These are phyloP conservation scores for Spea bombifrons DNA, from an alignment of 2,113 vertebrate genomes.

Conservation along the genomic window DNA sequence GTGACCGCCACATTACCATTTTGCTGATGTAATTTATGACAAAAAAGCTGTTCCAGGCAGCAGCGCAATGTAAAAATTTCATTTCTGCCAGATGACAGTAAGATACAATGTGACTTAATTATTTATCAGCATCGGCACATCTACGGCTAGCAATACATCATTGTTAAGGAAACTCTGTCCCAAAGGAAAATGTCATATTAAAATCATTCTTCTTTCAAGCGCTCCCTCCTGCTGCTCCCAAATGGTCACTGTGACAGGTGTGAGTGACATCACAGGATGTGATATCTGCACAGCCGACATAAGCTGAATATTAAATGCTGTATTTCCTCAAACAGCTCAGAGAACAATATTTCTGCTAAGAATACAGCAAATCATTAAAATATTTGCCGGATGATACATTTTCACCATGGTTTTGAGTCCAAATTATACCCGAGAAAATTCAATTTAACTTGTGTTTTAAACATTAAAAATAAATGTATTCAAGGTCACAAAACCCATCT, in stretches of 20 bases:
- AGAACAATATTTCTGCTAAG: neutral
- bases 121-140: conserved; percentile 30
- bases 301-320: neutral
- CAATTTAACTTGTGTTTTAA: too few species aligned
- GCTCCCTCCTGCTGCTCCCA: conserved; percentile 4
- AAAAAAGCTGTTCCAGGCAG: neutral
- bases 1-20: too few species aligned
- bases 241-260: conserved; percentile 14
- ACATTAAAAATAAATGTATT: too few species aligned
- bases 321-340: neutral
- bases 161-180: conserved; percentile 15
- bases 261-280: conserved; percentile 22
- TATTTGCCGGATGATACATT: too few species aligned
- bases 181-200: conserved; percentile 31
- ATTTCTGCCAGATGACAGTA: conserved; percentile 25
- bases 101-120: conserved; percentile 17
- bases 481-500: too few species aligned
- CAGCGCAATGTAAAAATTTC: neutral
- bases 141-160: conserved; percentile 32
- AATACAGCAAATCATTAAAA: too few species aligned
- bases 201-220: conserved; percentile 14
- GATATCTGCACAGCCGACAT: neutral
- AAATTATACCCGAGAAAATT: too few species aligned
- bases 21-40: neutral
- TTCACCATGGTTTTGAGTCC: too few species aligned